Evolutionary conservation across 2,113 vertebrate species (phyloP), one percentile per base, ranked within the genome.

Genomic region (Struthio camelus): DNA sequence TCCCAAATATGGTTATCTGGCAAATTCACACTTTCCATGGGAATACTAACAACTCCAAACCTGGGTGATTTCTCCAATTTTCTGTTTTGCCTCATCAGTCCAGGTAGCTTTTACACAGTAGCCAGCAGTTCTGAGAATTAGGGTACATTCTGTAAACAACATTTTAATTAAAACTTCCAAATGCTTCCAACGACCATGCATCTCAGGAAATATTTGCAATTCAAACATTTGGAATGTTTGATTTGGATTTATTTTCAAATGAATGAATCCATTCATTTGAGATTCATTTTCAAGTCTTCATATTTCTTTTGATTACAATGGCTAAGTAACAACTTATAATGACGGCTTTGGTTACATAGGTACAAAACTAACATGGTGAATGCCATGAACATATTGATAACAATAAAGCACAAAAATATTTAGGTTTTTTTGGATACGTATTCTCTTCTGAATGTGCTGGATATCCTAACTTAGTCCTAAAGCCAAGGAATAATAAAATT

Each of bases 151-250:
- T 88, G 12, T 64, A 96, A 91, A n/a, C 28, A n/a, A 64, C n/a
- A 3, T 58, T 77, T 77, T 72, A 78, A 56, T 90, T 80, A 90
- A 92, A 80, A 71, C 18, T 93, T 84, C 44, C 32, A 64, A 80
- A 17, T 44, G 11, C 48, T 80, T 89, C 42, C 46, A 59, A n/a
- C 36, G 73, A 34, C 42, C 28, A 14, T 32, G 18, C 66, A 70
- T 80, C n/a, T 71, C 59, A 80, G 59, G 50, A 94, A 92, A 75
- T 92, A 67, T 81, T 90, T 75, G 54, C n/a, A 46, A 91, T 87
- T 79, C 32, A 93, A 75, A 81, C 46, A 79, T 54, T 51, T 75
- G 46, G 6, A 40, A 75, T 84, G 20, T 90, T 92, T 96, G 23
- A 71, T 78, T 87, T 94, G 44, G 64, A 48, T 62, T 69, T 65